Evolutionary conservation across 2,113 vertebrate species (phyloP), one percentile per base, ranked within the genome.

Genomic region (Chunga burmeisteri): DNA sequence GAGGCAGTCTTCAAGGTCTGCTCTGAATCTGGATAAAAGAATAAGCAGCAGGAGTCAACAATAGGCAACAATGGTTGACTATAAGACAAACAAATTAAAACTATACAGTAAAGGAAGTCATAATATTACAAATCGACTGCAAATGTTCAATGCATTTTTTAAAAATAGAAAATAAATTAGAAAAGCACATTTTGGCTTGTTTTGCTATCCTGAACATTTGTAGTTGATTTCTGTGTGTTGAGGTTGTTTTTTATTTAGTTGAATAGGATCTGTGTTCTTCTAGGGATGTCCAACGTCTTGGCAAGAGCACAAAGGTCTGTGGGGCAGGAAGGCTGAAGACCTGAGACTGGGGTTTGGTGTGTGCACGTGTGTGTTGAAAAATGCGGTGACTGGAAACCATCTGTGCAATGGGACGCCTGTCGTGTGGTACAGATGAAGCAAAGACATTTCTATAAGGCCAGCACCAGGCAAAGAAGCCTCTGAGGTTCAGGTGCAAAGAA

Each of bases 61-160:
- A 86, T 3, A 23, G 87, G 66, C 86, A 93, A 73, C 50, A 95
- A 73, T 22, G 38, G 70, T 90, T 97, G 95, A 84, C 29, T 62
- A 27, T 92, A 97, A 97, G 90, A 91, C 87, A 97, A 97, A 94
- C 96, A 98, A 95, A 95, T 94, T 95, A 89, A 89, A 96, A 86
- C 32, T 92, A n/a, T 81, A 81, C 40, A 46, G 47, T 89, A 89
- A 94, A 93, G 49, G 81, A 95, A 95, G 63, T 73, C 63, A 93
- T 92, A 92, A 85, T 96, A 96, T 93, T 86, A 68, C 81, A 97
- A 97, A 94, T 85, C 0, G 11, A 88, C 74, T 94, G 52, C 96
- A 97, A 98, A 96, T 97, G 94, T 91, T 92, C 58, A 23, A 44
- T 68, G 49, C 30, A 46, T 16, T 71, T 93, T 81, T 82, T 30